Percentiles rank a stretch among this genome's conserved stretches.
phyloP scores from a whole-genome alignment of 2,888 invertebrate species.

The Drosophila incognita region DNA sequence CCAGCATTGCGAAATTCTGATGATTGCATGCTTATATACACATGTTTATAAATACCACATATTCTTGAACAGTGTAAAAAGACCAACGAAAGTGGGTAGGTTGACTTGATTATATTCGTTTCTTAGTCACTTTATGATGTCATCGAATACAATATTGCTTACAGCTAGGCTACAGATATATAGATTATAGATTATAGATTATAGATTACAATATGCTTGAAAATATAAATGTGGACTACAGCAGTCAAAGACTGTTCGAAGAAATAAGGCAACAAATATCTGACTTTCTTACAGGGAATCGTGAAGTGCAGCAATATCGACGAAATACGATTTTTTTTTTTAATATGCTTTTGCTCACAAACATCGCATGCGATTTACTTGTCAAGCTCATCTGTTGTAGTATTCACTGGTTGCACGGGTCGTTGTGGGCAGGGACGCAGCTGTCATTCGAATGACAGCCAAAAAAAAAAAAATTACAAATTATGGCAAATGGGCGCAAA shows the following conservation, averaged over 20 bases:
- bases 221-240: not conserved
- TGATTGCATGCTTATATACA: not conserved
- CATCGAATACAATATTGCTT: not conserved
- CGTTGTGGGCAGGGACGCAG: slow-evolving; percentile 13
- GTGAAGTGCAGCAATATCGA: not conserved
- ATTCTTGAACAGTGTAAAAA: not conserved
- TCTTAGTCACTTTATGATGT: not conserved
- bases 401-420: slow-evolving; percentile 13
- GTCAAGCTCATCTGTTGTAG: slow-evolving; percentile 77
- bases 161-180: not conserved
- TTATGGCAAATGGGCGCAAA: slow-evolving; percentile 80
- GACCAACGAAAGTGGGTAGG: not conserved
- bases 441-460: slow-evolving; percentile 66
- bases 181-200: too few relatives aligned
- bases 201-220: not conserved
- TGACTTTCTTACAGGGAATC: slow-evolving; percentile 6
- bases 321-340: not conserved
- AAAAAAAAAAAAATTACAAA: slow-evolving; percentile 57
- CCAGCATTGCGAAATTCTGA: slow-evolving; percentile 2
- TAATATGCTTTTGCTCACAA: slow-evolving; percentile 26
- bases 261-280: not conserved
- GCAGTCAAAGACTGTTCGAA: not conserved
- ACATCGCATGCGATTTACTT: slow-evolving; percentile 54
- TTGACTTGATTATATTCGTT: not conserved
- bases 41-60: not conserved